A percentile compares a stretch with the other conserved stretches of the same genome.
Evolutionary conservation across 1,140 invertebrate species (phyloP).

Genomic region (Conopomorpha cramerella): DNA sequence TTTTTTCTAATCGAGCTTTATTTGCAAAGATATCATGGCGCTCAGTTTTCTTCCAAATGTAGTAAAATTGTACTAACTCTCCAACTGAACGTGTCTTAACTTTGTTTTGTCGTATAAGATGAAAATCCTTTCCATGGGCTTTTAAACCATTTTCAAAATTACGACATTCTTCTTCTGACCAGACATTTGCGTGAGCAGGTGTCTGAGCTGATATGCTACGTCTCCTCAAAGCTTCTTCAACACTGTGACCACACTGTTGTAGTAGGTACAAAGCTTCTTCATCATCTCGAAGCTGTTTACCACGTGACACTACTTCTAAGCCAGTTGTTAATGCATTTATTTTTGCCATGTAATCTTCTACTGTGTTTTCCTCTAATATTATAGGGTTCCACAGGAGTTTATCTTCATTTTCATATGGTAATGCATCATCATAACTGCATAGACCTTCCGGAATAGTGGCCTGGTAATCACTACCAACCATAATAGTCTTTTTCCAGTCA

Average conservation of each 20-base stretch:
- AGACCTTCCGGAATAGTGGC: slow-evolving; percentile 91
- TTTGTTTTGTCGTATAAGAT: slow-evolving; percentile 92
- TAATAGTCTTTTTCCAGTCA: slow-evolving; percentile 86
- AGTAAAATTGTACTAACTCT: slow-evolving; percentile 97
- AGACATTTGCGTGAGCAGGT: slow-evolving; percentile 76
- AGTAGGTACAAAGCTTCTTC: slow-evolving; percentile 92
- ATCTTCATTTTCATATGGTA: slow-evolving; percentile 96
- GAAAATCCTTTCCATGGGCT: slow-evolving; percentile 95
- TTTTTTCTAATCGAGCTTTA: slow-evolving; percentile 82
- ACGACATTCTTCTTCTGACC: slow-evolving; percentile 97
- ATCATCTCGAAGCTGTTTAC: slow-evolving; percentile 87
- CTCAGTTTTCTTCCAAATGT: slow-evolving; percentile 99
- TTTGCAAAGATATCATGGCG: slow-evolving; percentile 91
- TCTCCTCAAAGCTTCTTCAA: slow-evolving; percentile 87
- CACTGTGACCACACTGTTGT: slow-evolving; percentile 92
- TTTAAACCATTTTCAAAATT: slow-evolving; percentile 95
- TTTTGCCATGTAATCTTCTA: slow-evolving; percentile 81
- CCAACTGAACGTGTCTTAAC: slow-evolving; percentile 93
- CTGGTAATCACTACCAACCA: slow-evolving; percentile 95
- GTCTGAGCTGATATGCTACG: slow-evolving; percentile 68
- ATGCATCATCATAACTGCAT: slow-evolving; percentile 87
- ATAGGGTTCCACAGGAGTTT: slow-evolving; percentile 92
- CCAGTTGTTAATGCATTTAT: slow-evolving; percentile 61
- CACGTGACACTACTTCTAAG: slow-evolving; percentile 70
- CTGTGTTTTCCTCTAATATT: slow-evolving; percentile 72